Conservation (phyloP, 2,797 vertebrate genomes). For the Alosa sapidissima region DNA sequence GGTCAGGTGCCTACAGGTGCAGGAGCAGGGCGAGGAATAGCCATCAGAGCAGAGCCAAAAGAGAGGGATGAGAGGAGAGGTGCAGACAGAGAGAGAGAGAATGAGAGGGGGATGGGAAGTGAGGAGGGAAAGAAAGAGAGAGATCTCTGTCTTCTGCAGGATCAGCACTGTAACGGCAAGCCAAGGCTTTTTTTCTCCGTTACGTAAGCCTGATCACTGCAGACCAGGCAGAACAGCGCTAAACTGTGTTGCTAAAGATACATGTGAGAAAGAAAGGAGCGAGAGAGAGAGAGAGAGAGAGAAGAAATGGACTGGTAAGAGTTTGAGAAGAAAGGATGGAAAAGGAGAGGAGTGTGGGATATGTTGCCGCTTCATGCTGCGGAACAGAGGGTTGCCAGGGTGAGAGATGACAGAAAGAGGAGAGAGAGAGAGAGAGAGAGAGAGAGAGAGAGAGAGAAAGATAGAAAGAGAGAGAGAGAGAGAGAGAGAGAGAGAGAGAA, state of each 20-base stretch:
- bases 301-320: conserved; percentile 11
- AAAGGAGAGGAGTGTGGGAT: conserved; percentile 20
- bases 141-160: conserved; percentile 26
- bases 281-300: conserved; percentile 21
- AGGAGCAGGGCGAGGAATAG: conserved; percentile 37
- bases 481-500: neutral
- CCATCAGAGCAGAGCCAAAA: conserved; percentile 37
- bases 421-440: neutral
- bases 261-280: conserved; percentile 48
- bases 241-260: conserved; percentile 32
- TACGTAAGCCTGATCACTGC: neutral
- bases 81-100: conserved; percentile 29
- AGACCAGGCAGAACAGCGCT: neutral
- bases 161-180: conserved; percentile 15
- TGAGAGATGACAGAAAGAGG: neutral
- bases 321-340: conserved; percentile 46
- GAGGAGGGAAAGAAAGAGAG: conserved; percentile 10
- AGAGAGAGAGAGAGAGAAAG: neutral
- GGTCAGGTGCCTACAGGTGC: neutral
- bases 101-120: neutral
- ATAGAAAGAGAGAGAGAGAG: neutral
- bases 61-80: conserved; percentile 5
- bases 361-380: neutral
- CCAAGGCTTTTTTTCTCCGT: conserved; percentile 6
- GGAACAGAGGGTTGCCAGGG: neutral